Evolutionary conservation across 2,113 vertebrate genomes (phyloP), one percentile per base, ranked within the genome.

Genomic region (Heterotilapia buettikoferi): DNA sequence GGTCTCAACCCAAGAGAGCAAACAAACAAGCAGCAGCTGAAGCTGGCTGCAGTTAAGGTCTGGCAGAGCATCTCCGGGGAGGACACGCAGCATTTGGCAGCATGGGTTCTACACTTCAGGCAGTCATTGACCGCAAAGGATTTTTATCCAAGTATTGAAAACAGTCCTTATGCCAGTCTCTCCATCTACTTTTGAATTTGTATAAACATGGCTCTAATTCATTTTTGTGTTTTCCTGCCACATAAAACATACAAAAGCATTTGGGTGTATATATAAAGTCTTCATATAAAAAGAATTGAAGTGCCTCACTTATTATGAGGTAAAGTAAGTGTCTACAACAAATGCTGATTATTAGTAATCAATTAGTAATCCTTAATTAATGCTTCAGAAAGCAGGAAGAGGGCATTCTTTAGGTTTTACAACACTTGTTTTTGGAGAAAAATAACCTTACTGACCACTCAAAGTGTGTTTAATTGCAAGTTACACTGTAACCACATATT

Each of bases 231-330:
- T 45, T 45, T 5, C 12, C 12, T 45, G 50, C 18, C 18, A 53
- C 10, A 53, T 11, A 76, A 45, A 47, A 5, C 12, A 71, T 43
- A 1, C 36, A 71, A 71, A 71, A 0, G 6, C 36, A 14, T 40
- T 40, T 2, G 14, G 63, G 63, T 21, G 36, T 13, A 9, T 40
- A 21, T 68, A 0, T 21, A 38, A 38, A 68, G 19, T 38, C 33
- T 0, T 68, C 33, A 38, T n/a, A 38, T 63, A 63, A 63, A 63
- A 63, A 63, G 31, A 63, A 36, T 33, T 13, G 19, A 38, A 38
- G 33, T 38, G 33, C 0, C 2, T n/a, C 61, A 66, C 33, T 38
- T 7, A 2, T 66, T 66, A 38, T 0, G 19, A 66, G 33, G 33
- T 38, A 66, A 38, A 21, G 33, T 21, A 0, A 66, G 61, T 38